Conservation (phyloP, 2,797 vertebrate species). For the Coendou prehensilis region DNA sequence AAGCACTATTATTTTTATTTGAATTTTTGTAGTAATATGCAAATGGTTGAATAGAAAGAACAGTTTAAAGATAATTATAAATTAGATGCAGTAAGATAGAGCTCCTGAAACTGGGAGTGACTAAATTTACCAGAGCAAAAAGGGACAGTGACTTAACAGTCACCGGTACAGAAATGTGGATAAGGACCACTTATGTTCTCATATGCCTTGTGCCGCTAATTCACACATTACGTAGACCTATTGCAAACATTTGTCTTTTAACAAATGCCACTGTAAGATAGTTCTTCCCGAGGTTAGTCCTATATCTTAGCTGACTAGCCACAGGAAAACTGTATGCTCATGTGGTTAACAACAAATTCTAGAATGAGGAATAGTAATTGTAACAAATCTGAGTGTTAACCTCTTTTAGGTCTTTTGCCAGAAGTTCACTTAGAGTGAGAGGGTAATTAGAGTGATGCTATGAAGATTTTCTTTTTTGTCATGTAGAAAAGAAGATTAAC, state of each 20-base stretch:
- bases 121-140: background rate
- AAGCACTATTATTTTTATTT: background rate
- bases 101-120: background rate
- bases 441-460: background rate
- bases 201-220: background rate
- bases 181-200: background rate
- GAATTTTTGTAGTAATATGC: slow-evolving; percentile 13
- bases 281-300: background rate
- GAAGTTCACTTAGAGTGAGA: background rate
- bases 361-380: background rate
- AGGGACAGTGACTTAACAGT: background rate
- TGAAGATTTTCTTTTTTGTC: slow-evolving; percentile 10
- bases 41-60: slow-evolving; percentile 32
- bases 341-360: background rate
- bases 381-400: background rate
- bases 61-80: slow-evolving; percentile 36
- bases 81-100: slow-evolving; percentile 19
- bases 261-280: background rate
- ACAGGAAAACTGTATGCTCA: background rate
- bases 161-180: background rate
- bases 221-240: background rate
- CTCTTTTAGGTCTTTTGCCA: slow-evolving; percentile 8
- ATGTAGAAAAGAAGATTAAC: background rate
- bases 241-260: background rate
- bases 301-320: background rate